Percentiles rank a stretch among this genome's conserved stretches.
These are phyloP conservation scores for Sturmia bella DNA, from an alignment of 2,888 invertebrate genomes.

Conservation along the genomic window DNA sequence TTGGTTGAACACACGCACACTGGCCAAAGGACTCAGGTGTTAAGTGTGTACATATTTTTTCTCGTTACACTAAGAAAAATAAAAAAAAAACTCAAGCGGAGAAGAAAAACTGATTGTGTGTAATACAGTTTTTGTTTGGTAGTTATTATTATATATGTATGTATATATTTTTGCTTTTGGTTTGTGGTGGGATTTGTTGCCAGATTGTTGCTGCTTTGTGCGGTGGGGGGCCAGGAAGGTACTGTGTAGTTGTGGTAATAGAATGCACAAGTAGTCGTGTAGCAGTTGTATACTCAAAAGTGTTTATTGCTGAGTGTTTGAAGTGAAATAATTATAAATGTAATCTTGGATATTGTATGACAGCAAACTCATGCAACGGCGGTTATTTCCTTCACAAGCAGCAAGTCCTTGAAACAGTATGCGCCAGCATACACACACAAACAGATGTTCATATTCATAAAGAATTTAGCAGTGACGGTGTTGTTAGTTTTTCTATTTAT, in stretches of 20 bases:
- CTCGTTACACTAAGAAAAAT: not conserved
- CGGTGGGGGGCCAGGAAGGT: slow-evolving; percentile 25
- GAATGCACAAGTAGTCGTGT: not conserved
- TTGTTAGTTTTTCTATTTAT: not conserved
- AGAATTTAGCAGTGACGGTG: not conserved
- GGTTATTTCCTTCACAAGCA: slow-evolving; percentile 46
- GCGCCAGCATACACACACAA: slow-evolving; percentile 46
- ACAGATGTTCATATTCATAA: not conserved
- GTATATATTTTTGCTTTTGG: not conserved
- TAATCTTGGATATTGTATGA: slow-evolving; percentile 49
- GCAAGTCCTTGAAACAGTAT: slow-evolving; percentile 67
- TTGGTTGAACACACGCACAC: slow-evolving; percentile 27
- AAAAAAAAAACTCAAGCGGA: too few species aligned
- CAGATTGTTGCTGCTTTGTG: slow-evolving; percentile 19
- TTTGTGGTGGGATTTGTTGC: slow-evolving; percentile 48
- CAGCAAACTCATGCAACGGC: slow-evolving; percentile 54
- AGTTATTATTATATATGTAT: slow-evolving; percentile 7
- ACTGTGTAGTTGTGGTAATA: slow-evolving; percentile 35
- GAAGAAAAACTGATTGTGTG: slow-evolving; percentile 3
- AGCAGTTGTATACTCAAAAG: slow-evolving; percentile 23
- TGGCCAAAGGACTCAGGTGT: slow-evolving; percentile 57
- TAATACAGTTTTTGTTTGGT: slow-evolving; percentile 35
- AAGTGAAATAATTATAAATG: slow-evolving; percentile 51
- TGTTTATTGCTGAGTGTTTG: slow-evolving; percentile 20
- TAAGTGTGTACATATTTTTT: not conserved